Evolutionary conservation across 2,113 vertebrate species (phyloP), one percentile per base, ranked within the genome.

Genomic region (Notarius lentiginosus): DNA sequence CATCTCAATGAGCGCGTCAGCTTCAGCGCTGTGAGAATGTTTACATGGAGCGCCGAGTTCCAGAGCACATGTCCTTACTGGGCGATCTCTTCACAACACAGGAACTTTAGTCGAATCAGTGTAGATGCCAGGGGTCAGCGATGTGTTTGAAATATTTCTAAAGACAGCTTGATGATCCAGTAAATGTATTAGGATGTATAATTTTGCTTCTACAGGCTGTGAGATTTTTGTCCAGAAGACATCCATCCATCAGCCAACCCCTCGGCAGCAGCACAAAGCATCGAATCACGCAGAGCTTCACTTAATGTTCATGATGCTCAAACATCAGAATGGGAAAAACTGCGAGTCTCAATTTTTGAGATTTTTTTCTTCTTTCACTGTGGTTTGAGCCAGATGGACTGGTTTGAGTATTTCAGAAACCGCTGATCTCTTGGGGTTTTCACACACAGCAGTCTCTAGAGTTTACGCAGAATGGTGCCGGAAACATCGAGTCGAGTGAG

Each of bases 11-110:
- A 88, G 49, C 34, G 34, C 34, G 34, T 41, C 34, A 30, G 41
- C 84, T 15, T 82, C 47, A 79, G 76, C 79, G 60, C 76, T 81
- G 73, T 76, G 17, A 87, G 83, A 65, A 90, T 85, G 82, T 88
- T 88, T 79, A 82, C 61, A 79, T 49, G 73, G 11, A 12, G 30
- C 27, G 12, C 27, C 24, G 60, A 51, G 61, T 17, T 65, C 41
- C 63, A 60, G 66, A 79, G 51, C 61, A 27, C 68, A n/a, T 72
- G 53, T 87, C 83, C 68, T 58, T 53, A 77, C 58, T 84, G 60
- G 84, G 66, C 24, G 41, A 51, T 56, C n/a, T 63, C 49, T 82
- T 0, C 55, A 55, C 11, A 55, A 30, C 75, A 77, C 51, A 27
- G 75, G 22, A 76, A 76, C 73, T 76, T 76, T 30, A 34, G 47